Evolutionary conservation across 2,888 invertebrate species (phyloP).

Genomic region (Byasa hedistus): DNA sequence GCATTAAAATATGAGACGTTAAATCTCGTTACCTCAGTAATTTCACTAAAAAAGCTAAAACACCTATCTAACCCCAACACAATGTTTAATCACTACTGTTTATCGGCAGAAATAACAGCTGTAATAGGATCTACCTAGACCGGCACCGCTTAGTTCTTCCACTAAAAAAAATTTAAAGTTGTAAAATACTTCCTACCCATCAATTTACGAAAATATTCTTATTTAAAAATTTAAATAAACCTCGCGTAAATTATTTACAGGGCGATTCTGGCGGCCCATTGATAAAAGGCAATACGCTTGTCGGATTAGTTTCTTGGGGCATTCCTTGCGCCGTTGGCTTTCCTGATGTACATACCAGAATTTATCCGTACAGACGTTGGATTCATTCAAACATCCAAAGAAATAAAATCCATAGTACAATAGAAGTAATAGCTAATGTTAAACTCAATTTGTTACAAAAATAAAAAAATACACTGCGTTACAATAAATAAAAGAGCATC

Average conservation of each 20-base stretch:
- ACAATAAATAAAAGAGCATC: conserved; percentile 6
- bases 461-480: conserved; percentile 3
- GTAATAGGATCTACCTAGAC: too few relatives aligned
- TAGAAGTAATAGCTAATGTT: conserved; percentile 30
- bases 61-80: too few relatives aligned
- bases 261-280: conserved; percentile 74
- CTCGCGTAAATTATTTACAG: conserved; percentile 44
- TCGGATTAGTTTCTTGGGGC: conserved; percentile 72
- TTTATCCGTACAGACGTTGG: conserved; percentile 59
- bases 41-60: too few relatives aligned
- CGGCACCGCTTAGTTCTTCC: too few relatives aligned
- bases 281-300: conserved; percentile 52
- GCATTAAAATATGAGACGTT: too few relatives aligned
- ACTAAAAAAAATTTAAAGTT: too few relatives aligned
- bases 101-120: too few relatives aligned
- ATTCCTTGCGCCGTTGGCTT: conserved; percentile 73
- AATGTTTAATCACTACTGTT: too few relatives aligned
- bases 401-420: conserved; percentile 31
- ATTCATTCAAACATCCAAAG: conserved; percentile 43
- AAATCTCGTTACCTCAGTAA: too few relatives aligned
- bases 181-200: too few relatives aligned
- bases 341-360: conserved; percentile 72
- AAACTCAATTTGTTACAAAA: conserved; percentile 18
- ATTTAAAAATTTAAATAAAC: background rate
- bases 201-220: too few relatives aligned